Base-by-base conservation (phyloP, 2,797 vertebrate genomes). In the Clamator glandarius region DNA sequence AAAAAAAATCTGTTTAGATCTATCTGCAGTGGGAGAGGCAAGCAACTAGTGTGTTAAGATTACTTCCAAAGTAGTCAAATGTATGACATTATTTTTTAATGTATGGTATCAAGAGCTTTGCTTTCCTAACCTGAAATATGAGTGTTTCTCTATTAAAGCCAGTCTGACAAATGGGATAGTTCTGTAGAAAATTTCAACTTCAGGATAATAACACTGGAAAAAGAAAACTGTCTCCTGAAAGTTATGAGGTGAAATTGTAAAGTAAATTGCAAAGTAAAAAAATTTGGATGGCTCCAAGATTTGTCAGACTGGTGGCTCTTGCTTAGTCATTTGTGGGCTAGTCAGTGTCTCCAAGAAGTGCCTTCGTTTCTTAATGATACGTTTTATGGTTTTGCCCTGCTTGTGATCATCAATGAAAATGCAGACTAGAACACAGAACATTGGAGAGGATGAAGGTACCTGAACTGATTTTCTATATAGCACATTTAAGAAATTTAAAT, bases 61-160 rank as follows among this genome's bases (percentile, higher is more conserved):
- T 42, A 48, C 23, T 87, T 86, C 69, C 67, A 82, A 92, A 62
- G 44, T 16, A 92, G 33, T 84, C 74, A 90, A 70, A 93, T 58
- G 2, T 48, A 35, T 79, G 74, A 35, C 19, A 55, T 92, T 69
- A 89, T 59, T 79, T 84, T 94, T 94, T 90, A 76, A 94, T 84
- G 70, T 21, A 41, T 1, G 0, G 2, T 35, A 73, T 52, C 83
- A 76, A 78, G 55, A 84, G 77, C 24, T 92, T 93, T 84, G 17
- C n/a, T 90, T 91, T 78, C 57, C n/a, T 90, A 51, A 41, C 28
- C 78, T 76, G 63, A 73, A 58, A 62, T 20, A 21, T 0, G 1
- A 73, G 11, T 14, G 12, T 12, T 78, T 90, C 36, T 31, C 67
- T 79, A 19, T 55, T 51, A 42, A 87, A 92, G 6, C 5, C 15